These are phyloP conservation scores for Gymnoscopelus braueri DNA, from an alignment of 2,797 vertebrate genomes.

Conservation along the genomic window DNA sequence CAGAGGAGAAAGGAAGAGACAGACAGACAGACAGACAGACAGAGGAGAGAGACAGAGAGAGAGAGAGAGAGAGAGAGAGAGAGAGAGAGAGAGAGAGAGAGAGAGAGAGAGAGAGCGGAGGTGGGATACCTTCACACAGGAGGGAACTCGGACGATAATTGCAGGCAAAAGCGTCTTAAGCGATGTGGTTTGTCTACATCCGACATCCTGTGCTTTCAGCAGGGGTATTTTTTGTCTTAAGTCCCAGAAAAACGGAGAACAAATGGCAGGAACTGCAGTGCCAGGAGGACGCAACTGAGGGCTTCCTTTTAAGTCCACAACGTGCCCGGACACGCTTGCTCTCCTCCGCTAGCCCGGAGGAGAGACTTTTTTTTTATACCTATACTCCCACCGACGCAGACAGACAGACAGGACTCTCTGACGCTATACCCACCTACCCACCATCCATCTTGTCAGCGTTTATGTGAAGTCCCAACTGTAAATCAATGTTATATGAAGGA, in stretches of 20 bases:
- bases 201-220: slow-evolving; percentile 74
- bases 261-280: slow-evolving; percentile 73
- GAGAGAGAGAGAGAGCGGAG: slow-evolving; percentile 21
- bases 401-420: slow-evolving; percentile 12
- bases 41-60: slow-evolving; percentile 8
- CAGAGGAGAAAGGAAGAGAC: not conserved
- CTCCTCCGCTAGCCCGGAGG: slow-evolving; percentile 39
- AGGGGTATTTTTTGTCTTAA: slow-evolving; percentile 46
- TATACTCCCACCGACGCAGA: slow-evolving; percentile 28
- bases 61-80: slow-evolving; percentile 2
- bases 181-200: slow-evolving; percentile 48
- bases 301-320: slow-evolving; percentile 69
- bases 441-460: slow-evolving; percentile 69
- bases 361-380: slow-evolving; percentile 43
- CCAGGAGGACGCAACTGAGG: slow-evolving; percentile 65
- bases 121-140: slow-evolving; percentile 43
- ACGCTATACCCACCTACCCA: slow-evolving; percentile 31
- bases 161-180: slow-evolving; percentile 60
- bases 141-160: slow-evolving; percentile 60
- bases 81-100: slow-evolving; percentile 9
- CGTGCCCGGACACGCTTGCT: slow-evolving; percentile 68
- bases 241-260: slow-evolving; percentile 62
- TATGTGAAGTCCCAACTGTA: slow-evolving; percentile 69
- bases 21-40: not conserved
- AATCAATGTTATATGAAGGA: slow-evolving; percentile 66